Base-by-base conservation (phyloP, 2,113 vertebrate species). In the Micronycteris hirsuta region DNA sequence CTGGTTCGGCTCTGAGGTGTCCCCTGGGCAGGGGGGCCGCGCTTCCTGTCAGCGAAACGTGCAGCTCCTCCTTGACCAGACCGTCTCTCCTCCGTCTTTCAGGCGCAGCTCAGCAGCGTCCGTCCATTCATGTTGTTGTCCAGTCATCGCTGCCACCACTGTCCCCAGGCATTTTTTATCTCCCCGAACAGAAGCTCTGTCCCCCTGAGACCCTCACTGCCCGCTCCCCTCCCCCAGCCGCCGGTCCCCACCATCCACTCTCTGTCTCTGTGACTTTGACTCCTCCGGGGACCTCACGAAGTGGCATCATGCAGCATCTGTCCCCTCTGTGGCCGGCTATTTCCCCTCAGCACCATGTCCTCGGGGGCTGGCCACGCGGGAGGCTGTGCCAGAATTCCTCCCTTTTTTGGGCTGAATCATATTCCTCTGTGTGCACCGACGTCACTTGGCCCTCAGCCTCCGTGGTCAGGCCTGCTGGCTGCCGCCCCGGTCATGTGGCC, bases 351-450 rank as follows among this genome's bases (percentile, higher is more conserved):
- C 36, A 14, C 17, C 1, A 14, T 0, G 38, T 58, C n/a, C 61
- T 19, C 2, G 3, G 10, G 31, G 14, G 2, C 8, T 47, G 0
- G 16, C 68, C 12, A 2, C 0, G 1, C 11, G 1, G 1, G 0
- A 28, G 22, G 19, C 2, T 1, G 3, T 11, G 17, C 31, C 1
- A 11, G 11, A 61, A 4, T 3, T 5, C 81, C 52, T 17, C 78
- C 41, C 41, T 14, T 36, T 16, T 15, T 1, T 4, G 41, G 81
- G 52, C 52, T 3, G 45, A 26, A 0, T 16, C 20, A 0, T 3
- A 17, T 0, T 7, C 43, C 36, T 2, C 4, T 0, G 0, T 7
- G 7, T 7, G 36, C 1, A 3, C 3, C 10, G 28, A 8, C 13
- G 4, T 0, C 7, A 0, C 13, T 38, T 15, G 36, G 31, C 19